A percentile compares a stretch with the other conserved stretches of the same genome.
These are phyloP conservation scores for Heliconius aoede DNA, from an alignment of 2,888 invertebrate species.

Conservation along the genomic window DNA sequence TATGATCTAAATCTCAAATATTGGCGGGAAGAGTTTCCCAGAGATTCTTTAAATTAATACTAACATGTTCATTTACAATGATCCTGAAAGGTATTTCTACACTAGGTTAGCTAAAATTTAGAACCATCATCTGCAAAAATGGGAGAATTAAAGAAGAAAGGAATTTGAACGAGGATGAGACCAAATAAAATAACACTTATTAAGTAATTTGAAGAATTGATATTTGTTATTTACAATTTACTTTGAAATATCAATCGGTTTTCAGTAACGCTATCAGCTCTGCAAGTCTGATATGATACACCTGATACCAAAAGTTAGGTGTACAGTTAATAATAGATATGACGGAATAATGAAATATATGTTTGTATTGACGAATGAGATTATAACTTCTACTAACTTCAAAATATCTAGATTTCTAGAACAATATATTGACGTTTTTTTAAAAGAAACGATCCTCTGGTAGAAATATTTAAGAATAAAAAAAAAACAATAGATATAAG, in stretches of 20 bases:
- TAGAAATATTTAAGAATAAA: not conserved
- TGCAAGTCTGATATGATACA: slow-evolving; percentile 15
- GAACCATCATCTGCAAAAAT: too few species aligned
- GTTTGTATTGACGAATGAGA: not conserved
- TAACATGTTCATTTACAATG: too few species aligned
- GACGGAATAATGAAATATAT: slow-evolving; percentile 8
- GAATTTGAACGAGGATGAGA: not conserved
- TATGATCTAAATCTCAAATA: too few species aligned
- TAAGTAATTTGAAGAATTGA: not conserved
- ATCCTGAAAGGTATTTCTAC: too few species aligned
- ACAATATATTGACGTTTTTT: not conserved
- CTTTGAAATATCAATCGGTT: not conserved
- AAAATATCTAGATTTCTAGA: not conserved
- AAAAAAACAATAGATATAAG: too few species aligned
- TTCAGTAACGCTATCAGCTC: not conserved
- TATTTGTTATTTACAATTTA: slow-evolving; percentile 7
- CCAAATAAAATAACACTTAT: not conserved
- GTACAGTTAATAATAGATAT: not conserved
- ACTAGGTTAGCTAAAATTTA: too few species aligned
- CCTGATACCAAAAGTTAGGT: slow-evolving; percentile 2
- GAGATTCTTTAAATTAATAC: too few species aligned
- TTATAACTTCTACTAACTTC: not conserved
- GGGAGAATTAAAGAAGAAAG: not conserved
- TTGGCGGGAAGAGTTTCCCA: too few species aligned
- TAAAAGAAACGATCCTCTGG: not conserved